Conservation (phyloP, 1,140 invertebrate genomes). For the Tachypleus tridentatus region DNA sequence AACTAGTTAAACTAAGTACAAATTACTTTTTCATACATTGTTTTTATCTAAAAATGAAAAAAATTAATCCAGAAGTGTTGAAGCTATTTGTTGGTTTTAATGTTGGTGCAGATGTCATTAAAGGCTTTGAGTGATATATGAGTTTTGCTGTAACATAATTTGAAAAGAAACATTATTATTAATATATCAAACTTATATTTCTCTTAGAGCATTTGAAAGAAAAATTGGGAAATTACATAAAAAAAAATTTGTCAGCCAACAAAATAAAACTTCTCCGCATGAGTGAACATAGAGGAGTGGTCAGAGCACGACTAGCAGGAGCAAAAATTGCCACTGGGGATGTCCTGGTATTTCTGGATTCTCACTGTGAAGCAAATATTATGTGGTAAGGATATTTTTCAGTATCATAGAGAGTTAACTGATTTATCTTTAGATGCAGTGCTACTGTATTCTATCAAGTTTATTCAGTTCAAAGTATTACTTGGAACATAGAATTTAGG, state of each 20-base stretch:
- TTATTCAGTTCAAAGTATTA: too few relatives aligned
- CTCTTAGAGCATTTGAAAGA: conserved; percentile 52
- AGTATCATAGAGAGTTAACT: too few relatives aligned
- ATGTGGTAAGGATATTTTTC: conserved; percentile 45
- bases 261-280: conserved; percentile 61
- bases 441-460: too few relatives aligned
- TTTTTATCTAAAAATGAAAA: conserved; percentile 38
- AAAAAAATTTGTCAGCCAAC: conserved; percentile 36
- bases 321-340: conserved; percentile 63
- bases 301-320: conserved; percentile 67
- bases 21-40: too few relatives aligned
- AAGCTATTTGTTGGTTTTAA: too few relatives aligned
- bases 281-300: conserved; percentile 62
- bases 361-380: conserved; percentile 77
- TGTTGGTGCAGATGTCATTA: too few relatives aligned
- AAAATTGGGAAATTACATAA: conserved; percentile 62
- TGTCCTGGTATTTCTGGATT: conserved; percentile 84
- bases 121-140: too few relatives aligned
- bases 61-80: conserved; percentile 24
- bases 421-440: too few relatives aligned
- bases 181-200: neutral
- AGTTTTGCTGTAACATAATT: too few relatives aligned
- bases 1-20: too few relatives aligned
- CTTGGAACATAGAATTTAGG: too few relatives aligned
- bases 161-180: too few relatives aligned